Percentiles rank a stretch among this genome's conserved stretches.
phyloP scores from a whole-genome alignment of 1,140 invertebrate genomes.

The Onthophagus taurus region DNA sequence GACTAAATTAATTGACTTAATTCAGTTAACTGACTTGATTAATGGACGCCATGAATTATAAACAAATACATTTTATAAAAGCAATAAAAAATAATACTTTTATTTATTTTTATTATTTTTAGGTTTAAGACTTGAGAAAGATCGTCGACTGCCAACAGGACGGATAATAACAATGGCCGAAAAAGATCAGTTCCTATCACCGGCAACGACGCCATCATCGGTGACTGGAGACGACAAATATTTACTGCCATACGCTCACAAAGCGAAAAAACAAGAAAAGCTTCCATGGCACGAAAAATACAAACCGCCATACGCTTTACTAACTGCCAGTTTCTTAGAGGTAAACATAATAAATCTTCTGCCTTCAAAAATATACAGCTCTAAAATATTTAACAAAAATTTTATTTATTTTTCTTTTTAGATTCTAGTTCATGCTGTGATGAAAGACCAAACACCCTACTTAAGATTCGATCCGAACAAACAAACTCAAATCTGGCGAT shows the following conservation, averaged over 20 bases:
- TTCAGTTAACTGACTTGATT: no score
- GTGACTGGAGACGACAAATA: constrained; percentile 18
- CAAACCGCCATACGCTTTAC: constrained; percentile 21
- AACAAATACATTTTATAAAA: no score
- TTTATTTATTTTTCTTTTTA: constrained; percentile 25
- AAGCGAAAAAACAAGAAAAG: constrained; percentile 8
- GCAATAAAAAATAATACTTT: no score
- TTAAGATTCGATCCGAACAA: constrained; percentile 62
- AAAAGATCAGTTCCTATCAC: constrained; percentile 6
- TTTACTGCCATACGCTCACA: constrained; percentile 14
- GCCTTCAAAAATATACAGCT: not conserved
- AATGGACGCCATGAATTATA: no score
- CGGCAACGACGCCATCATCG: constrained; percentile 21
- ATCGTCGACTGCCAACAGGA: no score
- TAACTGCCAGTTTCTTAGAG: constrained; percentile 22
- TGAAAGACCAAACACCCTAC: constrained; percentile 40
- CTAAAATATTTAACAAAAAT: constrained; percentile 3
- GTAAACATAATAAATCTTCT: constrained; percentile 13
- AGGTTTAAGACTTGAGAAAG: no score
- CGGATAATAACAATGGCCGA: not conserved
- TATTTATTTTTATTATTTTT: no score
- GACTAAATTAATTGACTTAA: no score
- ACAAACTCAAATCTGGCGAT: constrained; percentile 66
- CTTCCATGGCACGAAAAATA: constrained; percentile 15
- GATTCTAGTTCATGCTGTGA: constrained; percentile 44